Conservation (phyloP, 2,888 invertebrate genomes). For the Caenorhabditis sp. region DNA sequence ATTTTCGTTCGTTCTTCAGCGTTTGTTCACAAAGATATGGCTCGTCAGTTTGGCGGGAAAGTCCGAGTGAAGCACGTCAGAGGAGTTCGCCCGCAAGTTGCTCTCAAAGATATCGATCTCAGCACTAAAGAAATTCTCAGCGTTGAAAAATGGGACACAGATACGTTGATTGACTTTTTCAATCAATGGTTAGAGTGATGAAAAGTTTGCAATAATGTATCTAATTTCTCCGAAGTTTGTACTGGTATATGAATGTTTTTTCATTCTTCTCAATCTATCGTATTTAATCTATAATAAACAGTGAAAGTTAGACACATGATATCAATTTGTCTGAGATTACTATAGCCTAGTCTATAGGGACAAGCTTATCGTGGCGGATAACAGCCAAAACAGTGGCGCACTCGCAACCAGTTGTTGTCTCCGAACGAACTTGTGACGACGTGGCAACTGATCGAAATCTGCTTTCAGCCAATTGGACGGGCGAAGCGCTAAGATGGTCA, state of each 20-base stretch:
- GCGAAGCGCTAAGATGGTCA: not conserved
- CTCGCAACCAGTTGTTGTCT: slow-evolving; percentile 5
- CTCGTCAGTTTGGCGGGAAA: slow-evolving; percentile 89
- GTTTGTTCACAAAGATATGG: slow-evolving; percentile 93
- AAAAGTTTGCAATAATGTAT: not conserved
- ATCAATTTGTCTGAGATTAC: not conserved
- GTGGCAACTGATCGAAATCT: slow-evolving; percentile 3
- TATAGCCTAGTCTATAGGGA: not conserved
- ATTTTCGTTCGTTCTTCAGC: slow-evolving; percentile 82
- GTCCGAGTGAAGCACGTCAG: slow-evolving; percentile 87
- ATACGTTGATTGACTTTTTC: slow-evolving; percentile 96
- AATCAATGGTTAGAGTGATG: slow-evolving; percentile 85
- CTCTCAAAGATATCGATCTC: slow-evolving; percentile 86
- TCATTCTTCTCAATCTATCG: too few relatives aligned
- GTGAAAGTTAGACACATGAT: slow-evolving; percentile 1
- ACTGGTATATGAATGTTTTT: slow-evolving; percentile 30
- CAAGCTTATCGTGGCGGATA: slow-evolving; percentile 8
- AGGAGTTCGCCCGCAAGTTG: slow-evolving; percentile 94
- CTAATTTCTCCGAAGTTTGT: not conserved
- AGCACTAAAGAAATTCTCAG: slow-evolving; percentile 84
- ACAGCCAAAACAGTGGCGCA: not conserved
- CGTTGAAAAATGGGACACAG: slow-evolving; percentile 98
- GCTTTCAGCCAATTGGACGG: not conserved
- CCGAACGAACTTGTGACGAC: slow-evolving; percentile 4
- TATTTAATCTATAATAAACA: not conserved